phyloP scores from a whole-genome alignment of 2,797 vertebrate species.

The Mastacembelus armatus region DNA sequence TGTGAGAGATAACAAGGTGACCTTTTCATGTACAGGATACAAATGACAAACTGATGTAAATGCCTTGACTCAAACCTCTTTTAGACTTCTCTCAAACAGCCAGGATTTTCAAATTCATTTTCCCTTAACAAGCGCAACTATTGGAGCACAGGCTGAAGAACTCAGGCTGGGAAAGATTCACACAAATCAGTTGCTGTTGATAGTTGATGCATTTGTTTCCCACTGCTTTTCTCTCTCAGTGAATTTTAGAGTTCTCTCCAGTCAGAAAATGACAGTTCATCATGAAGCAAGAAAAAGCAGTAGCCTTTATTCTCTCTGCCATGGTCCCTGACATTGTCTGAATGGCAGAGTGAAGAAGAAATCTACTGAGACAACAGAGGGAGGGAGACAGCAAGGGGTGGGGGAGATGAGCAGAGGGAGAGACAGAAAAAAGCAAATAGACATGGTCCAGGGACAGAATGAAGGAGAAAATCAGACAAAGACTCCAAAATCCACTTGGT shows the following conservation, averaged over 20 bases:
- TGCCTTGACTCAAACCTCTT: slow-evolving; percentile 40
- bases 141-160: slow-evolving; percentile 9
- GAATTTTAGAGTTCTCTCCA: slow-evolving; percentile 56
- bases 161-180: slow-evolving; percentile 22
- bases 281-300: slow-evolving; percentile 55
- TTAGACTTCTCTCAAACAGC: slow-evolving; percentile 31
- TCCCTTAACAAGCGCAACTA: slow-evolving; percentile 9
- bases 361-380: slow-evolving; percentile 56
- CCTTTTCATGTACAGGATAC: slow-evolving; percentile 67
- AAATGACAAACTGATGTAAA: slow-evolving; percentile 73
- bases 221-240: slow-evolving; percentile 19
- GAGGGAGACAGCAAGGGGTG: slow-evolving; percentile 25
- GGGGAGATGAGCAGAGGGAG: slow-evolving; percentile 23
- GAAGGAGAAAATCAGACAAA: slow-evolving; percentile 53
- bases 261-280: slow-evolving; percentile 62
- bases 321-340: slow-evolving; percentile 60
- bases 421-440: slow-evolving; percentile 47
- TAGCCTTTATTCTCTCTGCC: slow-evolving; percentile 73
- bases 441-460: slow-evolving; percentile 39
- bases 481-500: slow-evolving; percentile 41
- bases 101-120: slow-evolving; percentile 16
- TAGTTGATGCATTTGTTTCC: slow-evolving; percentile 56
- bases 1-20: slow-evolving; percentile 67
- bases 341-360: slow-evolving; percentile 61
- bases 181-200: slow-evolving; percentile 51